Base-by-base conservation (phyloP, 2,113 vertebrate genomes). In the Daphoenositta chrysoptera region DNA sequence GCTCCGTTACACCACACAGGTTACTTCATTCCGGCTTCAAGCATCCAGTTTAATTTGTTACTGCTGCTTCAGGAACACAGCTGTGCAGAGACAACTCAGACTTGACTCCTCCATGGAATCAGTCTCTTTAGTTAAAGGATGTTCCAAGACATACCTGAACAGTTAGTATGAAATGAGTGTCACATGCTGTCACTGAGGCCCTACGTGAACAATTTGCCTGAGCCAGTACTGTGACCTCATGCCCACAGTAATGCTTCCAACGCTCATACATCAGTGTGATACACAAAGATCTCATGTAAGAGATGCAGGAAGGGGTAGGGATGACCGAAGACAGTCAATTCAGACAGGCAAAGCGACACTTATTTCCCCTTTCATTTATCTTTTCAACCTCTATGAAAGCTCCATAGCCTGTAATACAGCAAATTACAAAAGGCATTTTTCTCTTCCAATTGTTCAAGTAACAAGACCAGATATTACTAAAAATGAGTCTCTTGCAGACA, bases 261-360 rank as follows among this genome's bases (percentile, higher is more conserved):
- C 1, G 2, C 6, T 11, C 1, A 0, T 11, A 17, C n/a, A 22
- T 40, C 56, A 44, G 33, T 33, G 33, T 9, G 24, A 47, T 3
- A 51, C 22, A 26, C 0, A 0, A 64, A 68, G n/a, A 47, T 20
- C 8, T 75, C 22, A 6, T 0, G 0, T 13, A 40, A 82, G 35
- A 69, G 10, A 84, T 31, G 31, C 35, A 76, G 23, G 48, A 85
- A 64, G 3, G 11, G 7, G 28, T 1, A 91, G 21, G n/a, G 50
- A 50, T 53, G 45, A 76, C 70, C 20, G 54, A 61, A 57, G 11
- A 50, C 17, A 18, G 28, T 6, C 82, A 91, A 28, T 20, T 48
- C 66, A 60, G 37, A n/a, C 35, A 75, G 37, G n/a, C 31, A 85
- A 11, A 76, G n/a, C 18, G 64, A 42, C 1, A 2, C 10, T n/a